Evolutionary conservation across 2,888 invertebrate species (phyloP), one percentile per base, ranked within the genome.

Genomic region (Diaphora mendica): DNA sequence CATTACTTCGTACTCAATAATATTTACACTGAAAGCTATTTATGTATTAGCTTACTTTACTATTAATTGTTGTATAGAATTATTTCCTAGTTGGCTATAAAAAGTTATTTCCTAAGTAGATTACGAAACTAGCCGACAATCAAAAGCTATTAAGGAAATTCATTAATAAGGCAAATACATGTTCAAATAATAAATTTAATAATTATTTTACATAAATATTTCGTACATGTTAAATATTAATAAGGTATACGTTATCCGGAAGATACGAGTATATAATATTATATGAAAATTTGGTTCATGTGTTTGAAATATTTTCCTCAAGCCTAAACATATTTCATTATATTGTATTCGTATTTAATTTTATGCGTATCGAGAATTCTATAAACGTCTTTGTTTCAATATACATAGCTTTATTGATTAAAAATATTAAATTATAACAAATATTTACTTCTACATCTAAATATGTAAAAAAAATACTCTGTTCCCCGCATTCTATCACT

Each of bases 61-160:
- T 62, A 62, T 17, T 20, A n/a, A 55, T 17, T 30, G 17, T 30
- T 17, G 13, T 26, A 26, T 59, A 26, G 59, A 59, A 59, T 59
- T 26, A 15, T 59, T 59, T 59, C 26, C 59, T 15, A 26, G 59
- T 26, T 59, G 59, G 26, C 59, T 55, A 59, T 9, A 59, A 59
- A 62, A 62, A 62, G 17, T 62, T 62, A 30, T 39, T 65, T 65
- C 39, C 35, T 65, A 39, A 35, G 3, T 65, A 11, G 39, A n/a
- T 35, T 65, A 39, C 39, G 62, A 62, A 62, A 62, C 62, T 17
- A 30, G 30, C 62, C 62, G 62, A 62, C 62, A 62, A 62, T 62
- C 15, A 62, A 15, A 62, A 30, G 30, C 30, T 30, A 62, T 62
- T 62, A 62, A 62, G 65, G 65, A 65, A 65, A 65, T 39, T 65